phyloP scores from a whole-genome alignment of 2,888 invertebrate species.

The Drosophila anomalipes region DNA sequence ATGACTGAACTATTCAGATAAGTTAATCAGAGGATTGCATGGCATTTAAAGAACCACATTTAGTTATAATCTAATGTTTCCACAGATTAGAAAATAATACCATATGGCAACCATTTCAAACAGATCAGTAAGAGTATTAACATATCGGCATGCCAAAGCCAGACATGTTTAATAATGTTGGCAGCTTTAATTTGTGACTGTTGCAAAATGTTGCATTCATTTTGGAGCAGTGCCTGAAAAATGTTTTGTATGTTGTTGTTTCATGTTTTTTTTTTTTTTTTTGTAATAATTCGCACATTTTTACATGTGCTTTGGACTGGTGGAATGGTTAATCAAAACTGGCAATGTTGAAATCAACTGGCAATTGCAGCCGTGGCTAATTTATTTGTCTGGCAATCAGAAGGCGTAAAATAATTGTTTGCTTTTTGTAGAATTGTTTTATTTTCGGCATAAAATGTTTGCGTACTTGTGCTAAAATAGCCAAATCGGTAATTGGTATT shows the following conservation, averaged over 20 bases:
- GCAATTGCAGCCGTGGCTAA: slow-evolving; percentile 60
- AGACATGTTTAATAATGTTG: not conserved
- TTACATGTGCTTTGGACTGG: slow-evolving; percentile 28
- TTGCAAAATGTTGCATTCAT: slow-evolving; percentile 17
- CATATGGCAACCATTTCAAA: not conserved
- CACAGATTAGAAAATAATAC: not conserved
- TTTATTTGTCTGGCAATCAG: slow-evolving; percentile 72
- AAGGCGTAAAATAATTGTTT: slow-evolving; percentile 49
- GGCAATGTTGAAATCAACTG: slow-evolving; percentile 20
- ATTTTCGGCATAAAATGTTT: slow-evolving; percentile 19
- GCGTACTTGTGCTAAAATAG: slow-evolving; percentile 15
- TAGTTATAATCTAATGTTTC: not conserved
- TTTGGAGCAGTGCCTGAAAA: slow-evolving; percentile 20
- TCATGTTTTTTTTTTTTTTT: slow-evolving; percentile 6
- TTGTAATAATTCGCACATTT: slow-evolving; percentile 52
- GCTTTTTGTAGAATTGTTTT: slow-evolving; percentile 41
- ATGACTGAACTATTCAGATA: not conserved
- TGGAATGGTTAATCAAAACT: slow-evolving; percentile 59
- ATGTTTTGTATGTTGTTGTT: slow-evolving; percentile 33
- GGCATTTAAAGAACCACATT: not conserved
- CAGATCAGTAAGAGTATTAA: not conserved
- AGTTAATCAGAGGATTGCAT: not conserved
- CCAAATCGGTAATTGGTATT: slow-evolving; percentile 75
- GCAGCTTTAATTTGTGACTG: slow-evolving; percentile 15
- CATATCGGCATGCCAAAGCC: not conserved